Evolutionary conservation across 2,888 invertebrate genomes (phyloP), one percentile per base, ranked within the genome.

Genomic region (Adineta ricciae): DNA sequence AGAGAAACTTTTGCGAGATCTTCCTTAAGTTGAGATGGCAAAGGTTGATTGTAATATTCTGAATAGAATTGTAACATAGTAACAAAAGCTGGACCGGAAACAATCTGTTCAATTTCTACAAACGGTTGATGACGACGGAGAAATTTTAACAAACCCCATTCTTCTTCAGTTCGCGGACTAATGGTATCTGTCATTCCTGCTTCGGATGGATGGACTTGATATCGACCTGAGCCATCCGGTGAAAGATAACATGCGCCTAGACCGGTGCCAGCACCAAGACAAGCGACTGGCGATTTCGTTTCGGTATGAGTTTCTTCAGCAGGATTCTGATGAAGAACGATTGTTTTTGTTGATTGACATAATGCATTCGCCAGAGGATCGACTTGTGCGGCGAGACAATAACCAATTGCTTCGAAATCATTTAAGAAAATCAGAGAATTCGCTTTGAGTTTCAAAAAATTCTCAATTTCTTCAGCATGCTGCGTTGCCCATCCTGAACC

Each of bases 381-480:
- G 14, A 41, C 41, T 78, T 41, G 41, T 24, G 41, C 78, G 4
- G 78, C 78, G 41, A 78, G 41, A 41, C 24, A 78, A 41, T 78
- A 78, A 41, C 78, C 78, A 78, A 78, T 78, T 9, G 78, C 78
- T 78, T 78, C 78, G n/a, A 78, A 78, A 78, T 78, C 78, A 41
- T 78, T 78, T 41, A 78, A 41, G n/a, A 78, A 78, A n/a, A 78
- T 21, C 4, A 78, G 3, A 0, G 78, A 78, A 78, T 41, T 41
- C 7, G 21, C 24, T 21, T 41, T 41, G 3, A 78, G 38, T n/a
- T 41, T n/a, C 7, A 38, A 21, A 38, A 41, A 38, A 78, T n/a
- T 78, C 14, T 78, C 78, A 24, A 78, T 41, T 0, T 2, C 8
- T 11, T 41, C 41, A 5, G 78, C 78, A 78, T 78, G 78, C 41